Evolutionary conservation across 2,888 invertebrate genomes (phyloP).

Genomic region (Scaeva pyrastri): DNA sequence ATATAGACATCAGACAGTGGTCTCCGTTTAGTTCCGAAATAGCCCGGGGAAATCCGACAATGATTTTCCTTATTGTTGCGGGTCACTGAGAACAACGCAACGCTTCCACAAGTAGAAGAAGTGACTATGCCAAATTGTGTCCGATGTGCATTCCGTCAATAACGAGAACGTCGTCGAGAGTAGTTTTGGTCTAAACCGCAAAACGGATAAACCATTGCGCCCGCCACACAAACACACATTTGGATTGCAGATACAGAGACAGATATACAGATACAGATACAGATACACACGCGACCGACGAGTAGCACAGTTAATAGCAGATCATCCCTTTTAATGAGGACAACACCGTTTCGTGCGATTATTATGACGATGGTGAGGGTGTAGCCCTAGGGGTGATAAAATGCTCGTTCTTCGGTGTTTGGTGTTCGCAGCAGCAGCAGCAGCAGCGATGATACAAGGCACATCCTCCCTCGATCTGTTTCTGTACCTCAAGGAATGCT

Average conservation of each 20-base stretch:
- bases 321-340: slow-evolving; percentile 73
- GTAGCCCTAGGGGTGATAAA: slow-evolving; percentile 59
- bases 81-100: slow-evolving; percentile 57
- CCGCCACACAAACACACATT: slow-evolving; percentile 54
- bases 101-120: slow-evolving; percentile 29
- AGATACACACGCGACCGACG: slow-evolving; percentile 20
- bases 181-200: slow-evolving; percentile 73
- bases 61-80: slow-evolving; percentile 64
- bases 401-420: too few relatives aligned
- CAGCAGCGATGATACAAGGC: slow-evolving; percentile 32
- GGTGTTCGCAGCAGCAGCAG: slow-evolving; percentile 29
- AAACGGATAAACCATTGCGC: slow-evolving; percentile 74
- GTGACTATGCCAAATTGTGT: slow-evolving; percentile 63
- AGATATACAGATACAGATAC: slow-evolving; percentile 3
- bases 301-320: slow-evolving; percentile 57
- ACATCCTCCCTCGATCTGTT: slow-evolving; percentile 72
- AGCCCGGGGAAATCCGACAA: slow-evolving; percentile 64
- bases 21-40: slow-evolving; percentile 37
- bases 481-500: slow-evolving; percentile 63
- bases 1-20: too few relatives aligned
- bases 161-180: slow-evolving; percentile 67
- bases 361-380: slow-evolving; percentile 52
- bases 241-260: slow-evolving; percentile 17
- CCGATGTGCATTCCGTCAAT: slow-evolving; percentile 74
- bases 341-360: slow-evolving; percentile 11